Evolutionary conservation across 2,113 vertebrate genomes (phyloP).

Genomic region (Tamias sibiricus): DNA sequence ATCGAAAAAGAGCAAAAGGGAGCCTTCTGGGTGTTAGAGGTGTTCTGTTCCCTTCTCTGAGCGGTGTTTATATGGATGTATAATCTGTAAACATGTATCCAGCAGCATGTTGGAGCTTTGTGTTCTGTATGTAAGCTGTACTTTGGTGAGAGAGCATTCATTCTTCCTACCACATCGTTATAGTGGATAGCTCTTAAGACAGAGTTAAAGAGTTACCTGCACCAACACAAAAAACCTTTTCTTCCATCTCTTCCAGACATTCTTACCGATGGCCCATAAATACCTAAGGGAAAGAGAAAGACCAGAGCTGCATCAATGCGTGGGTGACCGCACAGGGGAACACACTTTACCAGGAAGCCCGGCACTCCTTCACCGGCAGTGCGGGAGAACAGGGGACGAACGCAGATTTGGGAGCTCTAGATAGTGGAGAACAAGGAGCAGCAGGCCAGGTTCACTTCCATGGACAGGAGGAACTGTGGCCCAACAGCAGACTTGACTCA

Average conservation of each 20-base stretch:
- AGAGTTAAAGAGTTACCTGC: conserved; percentile 91
- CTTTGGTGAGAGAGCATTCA: not conserved
- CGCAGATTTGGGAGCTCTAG: not conserved
- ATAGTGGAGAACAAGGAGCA: not conserved
- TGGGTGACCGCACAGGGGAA: not conserved
- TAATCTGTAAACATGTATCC: not conserved
- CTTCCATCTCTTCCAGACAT: conserved; percentile 99
- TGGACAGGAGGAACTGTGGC: not conserved
- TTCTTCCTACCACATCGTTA: not conserved
- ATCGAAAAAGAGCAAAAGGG: not conserved
- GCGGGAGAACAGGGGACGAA: conserved; percentile 10
- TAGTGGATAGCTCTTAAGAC: conserved; percentile 37
- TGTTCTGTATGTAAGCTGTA: not conserved
- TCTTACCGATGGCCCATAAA: conserved; percentile 98
- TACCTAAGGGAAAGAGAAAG: conserved; percentile 89
- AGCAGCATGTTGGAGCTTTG: not conserved
- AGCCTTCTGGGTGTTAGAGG: not conserved
- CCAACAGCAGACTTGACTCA: conserved; percentile 36
- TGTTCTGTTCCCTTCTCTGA: not conserved
- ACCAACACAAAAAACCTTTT: conserved; percentile 99
- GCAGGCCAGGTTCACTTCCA: conserved; percentile 19
- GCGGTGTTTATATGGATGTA: not conserved
- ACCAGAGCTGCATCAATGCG: conserved; percentile 61
- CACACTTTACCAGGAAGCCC: not conserved
- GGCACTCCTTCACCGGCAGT: not conserved